phyloP scores from a whole-genome alignment of 2,797 vertebrate species.

The Percopsis omiscomaycus region DNA sequence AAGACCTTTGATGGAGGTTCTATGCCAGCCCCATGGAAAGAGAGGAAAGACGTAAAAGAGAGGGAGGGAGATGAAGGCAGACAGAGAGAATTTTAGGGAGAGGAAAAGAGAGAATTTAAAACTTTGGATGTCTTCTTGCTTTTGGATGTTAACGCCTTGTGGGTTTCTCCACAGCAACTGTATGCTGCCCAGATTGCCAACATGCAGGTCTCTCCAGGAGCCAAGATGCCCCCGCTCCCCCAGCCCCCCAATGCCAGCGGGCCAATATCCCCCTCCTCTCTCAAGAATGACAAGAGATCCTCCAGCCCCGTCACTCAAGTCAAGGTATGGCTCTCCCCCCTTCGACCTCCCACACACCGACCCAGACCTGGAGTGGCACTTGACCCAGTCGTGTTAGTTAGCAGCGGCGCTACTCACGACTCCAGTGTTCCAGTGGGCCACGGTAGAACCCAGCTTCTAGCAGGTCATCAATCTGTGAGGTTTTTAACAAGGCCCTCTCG shows the following conservation, averaged over 20 bases:
- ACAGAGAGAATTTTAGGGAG: conserved; percentile 59
- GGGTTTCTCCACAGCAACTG: conserved; percentile 88
- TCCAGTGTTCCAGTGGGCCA: conserved; percentile 32
- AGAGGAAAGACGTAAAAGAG: conserved; percentile 67
- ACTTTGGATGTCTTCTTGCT: conserved; percentile 76
- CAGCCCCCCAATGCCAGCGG: conserved; percentile 90
- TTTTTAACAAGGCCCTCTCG: conserved; percentile 72
- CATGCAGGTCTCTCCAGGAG: conserved; percentile 99
- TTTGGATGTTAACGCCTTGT: conserved; percentile 77
- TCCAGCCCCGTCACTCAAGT: conserved; percentile 95
- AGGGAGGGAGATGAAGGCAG: conserved; percentile 18
- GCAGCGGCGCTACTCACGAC: conserved; percentile 30
- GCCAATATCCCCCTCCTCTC: conserved; percentile 92
- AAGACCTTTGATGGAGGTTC: conserved; percentile 81
- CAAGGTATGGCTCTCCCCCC: conserved; percentile 83
- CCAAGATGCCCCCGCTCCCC: conserved; percentile 96
- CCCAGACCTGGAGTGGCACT: conserved; percentile 56
- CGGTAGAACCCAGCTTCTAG: conserved; percentile 48
- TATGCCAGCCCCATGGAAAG: conserved; percentile 78
- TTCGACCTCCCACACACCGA: conserved; percentile 34
- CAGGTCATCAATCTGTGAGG: conserved; percentile 72
- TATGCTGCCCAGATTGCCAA: conserved; percentile 98
- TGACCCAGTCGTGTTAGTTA: conserved; percentile 56
- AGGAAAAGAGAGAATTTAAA: conserved; percentile 74
- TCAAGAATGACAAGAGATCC: conserved; percentile 99